Evolutionary conservation across 1,140 invertebrate species (phyloP), one percentile per base, ranked within the genome.

Genomic region (Bombyx mandarina): DNA sequence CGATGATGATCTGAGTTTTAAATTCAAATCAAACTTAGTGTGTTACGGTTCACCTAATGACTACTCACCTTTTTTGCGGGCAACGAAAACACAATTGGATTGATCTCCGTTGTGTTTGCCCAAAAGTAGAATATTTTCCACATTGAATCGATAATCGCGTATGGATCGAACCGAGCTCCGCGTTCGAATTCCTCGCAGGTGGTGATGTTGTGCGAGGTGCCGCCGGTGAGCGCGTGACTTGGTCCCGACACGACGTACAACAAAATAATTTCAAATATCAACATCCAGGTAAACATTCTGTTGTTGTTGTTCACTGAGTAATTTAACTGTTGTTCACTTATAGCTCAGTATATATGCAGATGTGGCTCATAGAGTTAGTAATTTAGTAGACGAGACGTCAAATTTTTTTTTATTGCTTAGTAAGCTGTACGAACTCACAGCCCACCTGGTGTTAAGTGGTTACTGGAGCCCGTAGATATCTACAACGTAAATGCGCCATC

Each of bases 101-200:
- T 68, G 5, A 73, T 43, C 69, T 86, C 82, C 12, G 73, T 74
- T 10, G 62, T 75, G 7, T 81, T 68, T 10, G 77, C 70, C 80
- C 80, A 82, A 52, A 74, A 79, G 57, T 79, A 86, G 53, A 83
- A 75, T 64, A 86, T 83, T 67, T 81, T 83, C 80, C 80, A 82
- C 66, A 68, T 66, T 3, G 76, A 73, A 57, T 79, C 76, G 35
- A 82, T 64, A 46, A 80, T 58, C 48, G 72, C 57, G 18, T 73
- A 68, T 0, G 77, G 70, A 45, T 75, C 65, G 56, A 83, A 82
- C 10, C 57, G 58, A 6, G 74, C 73, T 8, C 57, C 71, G 7
- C 50, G 58, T 65, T 82, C 79, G 44, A 86, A 86, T 65, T 79
- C 69, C 54, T 86, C 77, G 56, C 79, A 86, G 51, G 75, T 75